A percentile compares a stretch with the other conserved stretches of the same genome.
phyloP scores from a whole-genome alignment of 2,888 invertebrate genomes.

The Conus canariensis region DNA sequence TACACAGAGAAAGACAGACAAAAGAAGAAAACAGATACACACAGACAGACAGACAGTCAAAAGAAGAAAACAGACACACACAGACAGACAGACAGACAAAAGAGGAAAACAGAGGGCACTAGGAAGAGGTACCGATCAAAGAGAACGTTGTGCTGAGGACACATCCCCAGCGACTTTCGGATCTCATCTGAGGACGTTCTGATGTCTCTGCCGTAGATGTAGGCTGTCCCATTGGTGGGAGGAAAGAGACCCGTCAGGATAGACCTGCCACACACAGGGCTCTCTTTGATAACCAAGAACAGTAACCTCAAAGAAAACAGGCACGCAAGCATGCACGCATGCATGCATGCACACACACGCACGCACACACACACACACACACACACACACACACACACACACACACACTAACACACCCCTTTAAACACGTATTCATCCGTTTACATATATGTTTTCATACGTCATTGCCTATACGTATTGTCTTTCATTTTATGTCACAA shows the following conservation, averaged over 20 bases:
- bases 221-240: conserved; percentile 88
- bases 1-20: too few relatives aligned
- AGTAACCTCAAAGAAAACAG: not conserved
- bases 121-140: conserved; percentile 80
- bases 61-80: not conserved
- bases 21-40: too few relatives aligned
- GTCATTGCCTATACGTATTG: too few relatives aligned
- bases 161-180: conserved; percentile 88
- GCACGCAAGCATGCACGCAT: not conserved
- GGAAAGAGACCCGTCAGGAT: conserved; percentile 84
- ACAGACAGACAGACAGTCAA: not conserved
- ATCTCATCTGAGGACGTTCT: conserved; percentile 84
- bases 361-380: conserved; percentile 16
- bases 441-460: not conserved
- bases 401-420: too few relatives aligned
- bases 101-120: not conserved
- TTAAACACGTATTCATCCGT: not conserved
- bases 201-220: conserved; percentile 87
- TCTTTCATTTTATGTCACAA: too few relatives aligned
- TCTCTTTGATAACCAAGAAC: not conserved
- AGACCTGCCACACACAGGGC: conserved; percentile 66
- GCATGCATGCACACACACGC: not conserved
- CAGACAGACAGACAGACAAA: not conserved
- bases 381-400: too few relatives aligned
- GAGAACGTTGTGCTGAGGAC: conserved; percentile 94